These are phyloP conservation scores for Halocynthia aurantium DNA, from an alignment of 23 tunicate species.

Conservation along the genomic window DNA sequence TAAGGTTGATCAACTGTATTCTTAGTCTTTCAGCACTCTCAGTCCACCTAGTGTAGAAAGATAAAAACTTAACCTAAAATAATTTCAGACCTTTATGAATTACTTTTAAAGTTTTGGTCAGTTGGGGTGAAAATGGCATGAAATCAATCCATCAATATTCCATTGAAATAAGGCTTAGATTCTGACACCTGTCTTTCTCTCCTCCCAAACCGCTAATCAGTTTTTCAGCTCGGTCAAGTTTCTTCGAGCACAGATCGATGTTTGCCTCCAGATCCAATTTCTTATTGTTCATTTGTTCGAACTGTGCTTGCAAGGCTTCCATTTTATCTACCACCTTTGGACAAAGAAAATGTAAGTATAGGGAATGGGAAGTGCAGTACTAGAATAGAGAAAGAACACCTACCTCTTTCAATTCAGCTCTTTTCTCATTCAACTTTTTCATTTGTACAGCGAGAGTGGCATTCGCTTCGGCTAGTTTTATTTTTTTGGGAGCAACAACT, in stretches of 20 bases:
- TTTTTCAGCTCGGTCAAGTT: slow-evolving; percentile 84
- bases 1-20: slow-evolving; percentile 39
- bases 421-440: slow-evolving; percentile 74
- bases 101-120: neutral
- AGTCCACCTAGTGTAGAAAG: slow-evolving; percentile 48
- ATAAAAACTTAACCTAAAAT: neutral
- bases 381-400: neutral
- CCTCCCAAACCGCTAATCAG: slow-evolving; percentile 91
- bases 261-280: slow-evolving; percentile 80
- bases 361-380: neutral
- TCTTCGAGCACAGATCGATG: slow-evolving; percentile 88
- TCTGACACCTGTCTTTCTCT: slow-evolving; percentile 74
- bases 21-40: slow-evolving; percentile 64
- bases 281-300: slow-evolving; percentile 80
- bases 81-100: neutral
- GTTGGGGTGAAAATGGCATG: neutral
- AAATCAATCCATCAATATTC: neutral
- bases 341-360: neutral
- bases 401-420: slow-evolving; percentile 93
- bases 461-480: slow-evolving; percentile 85
- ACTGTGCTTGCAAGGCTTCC: slow-evolving; percentile 69
- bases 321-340: slow-evolving; percentile 86
- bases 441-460: slow-evolving; percentile 70
- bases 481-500: slow-evolving; percentile 95
- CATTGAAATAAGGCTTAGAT: too few relatives aligned